Base-by-base conservation (phyloP, 2,113 vertebrate species). In the Sphaerodactylus townsendi region DNA sequence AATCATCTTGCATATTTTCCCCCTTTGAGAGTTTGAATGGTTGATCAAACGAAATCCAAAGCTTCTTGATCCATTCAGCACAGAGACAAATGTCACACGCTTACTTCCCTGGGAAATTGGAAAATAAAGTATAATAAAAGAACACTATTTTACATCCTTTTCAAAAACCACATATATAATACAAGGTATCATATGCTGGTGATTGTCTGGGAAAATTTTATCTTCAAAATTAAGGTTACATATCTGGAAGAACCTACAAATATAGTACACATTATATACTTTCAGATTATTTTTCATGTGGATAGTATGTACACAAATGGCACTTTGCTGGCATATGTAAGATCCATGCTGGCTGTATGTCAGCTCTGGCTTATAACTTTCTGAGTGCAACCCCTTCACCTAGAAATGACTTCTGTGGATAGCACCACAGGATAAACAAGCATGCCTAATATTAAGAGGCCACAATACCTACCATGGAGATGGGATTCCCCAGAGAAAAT, bases 1-100 rank as follows among this genome's bases (percentile, higher is more conserved):
- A 59, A 83, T 90, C 79, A 82, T 66, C 17, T 83, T 89, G 65
- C 87, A 15, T 53, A 88, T 28, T 71, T 81, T 50, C 83, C 82
- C 19, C 79, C 69, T 48, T 68, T 25, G 72, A 30, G 56, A 82
- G 3, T 10, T 33, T 71, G 37, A 85, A 79, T 33, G 6, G 11
- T 76, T 87, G 77, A 59, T 82, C 39, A 50, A 82, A 48, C 59
- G 56, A 7, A 64, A 59, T 69, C 28, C 72, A 59, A 6, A 13
- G 19, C 23, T 71, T 81, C 53, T 79, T 84, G 73, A 88, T 48
- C 35, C 19, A 72, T 37, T 86, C 64, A 78, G 50, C 69, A 66
- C 11, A 76, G 35, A 87, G 9, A 35, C 4, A 88, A 82, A 91
- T 62, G 21, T 86, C 8, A 1, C 35, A 74, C 46, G 46, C 0